phyloP scores from a whole-genome alignment of 2,888 invertebrate species.

The Spodoptera exigua region DNA sequence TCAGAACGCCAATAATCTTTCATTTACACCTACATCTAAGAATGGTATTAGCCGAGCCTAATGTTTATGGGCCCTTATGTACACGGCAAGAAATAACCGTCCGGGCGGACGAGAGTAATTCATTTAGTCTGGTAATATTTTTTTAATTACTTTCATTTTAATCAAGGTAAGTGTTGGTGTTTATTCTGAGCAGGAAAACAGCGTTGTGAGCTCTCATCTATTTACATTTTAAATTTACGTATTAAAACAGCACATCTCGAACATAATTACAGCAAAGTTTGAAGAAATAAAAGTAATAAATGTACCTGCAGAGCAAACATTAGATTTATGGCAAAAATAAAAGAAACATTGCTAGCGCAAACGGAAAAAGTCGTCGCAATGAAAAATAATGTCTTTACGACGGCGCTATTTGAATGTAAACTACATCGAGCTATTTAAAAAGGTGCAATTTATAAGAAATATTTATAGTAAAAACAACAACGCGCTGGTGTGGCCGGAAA shows the following conservation, averaged over 20 bases:
- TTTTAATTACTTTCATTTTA: constrained; percentile 52
- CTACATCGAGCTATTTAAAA: constrained; percentile 52
- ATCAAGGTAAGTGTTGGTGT: constrained; percentile 45
- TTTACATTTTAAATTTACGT: constrained; percentile 21
- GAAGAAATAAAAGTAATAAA: constrained; percentile 20
- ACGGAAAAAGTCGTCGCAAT: constrained; percentile 55
- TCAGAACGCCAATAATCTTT: constrained; percentile 79
- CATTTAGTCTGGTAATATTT: constrained; percentile 40
- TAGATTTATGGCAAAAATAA: constrained; percentile 44
- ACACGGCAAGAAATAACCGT: constrained; percentile 29
- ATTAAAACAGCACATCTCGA: constrained; percentile 31
- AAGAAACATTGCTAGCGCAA: constrained; percentile 51
- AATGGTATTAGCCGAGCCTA: constrained; percentile 60
- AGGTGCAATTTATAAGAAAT: constrained; percentile 61
- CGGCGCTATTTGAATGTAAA: constrained; percentile 52
- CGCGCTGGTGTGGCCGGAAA: constrained; percentile 59
- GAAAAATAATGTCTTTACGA: constrained; percentile 50
- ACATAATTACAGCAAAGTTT: constrained; percentile 17
- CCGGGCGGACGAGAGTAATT: constrained; percentile 37
- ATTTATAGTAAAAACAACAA: constrained; percentile 60
- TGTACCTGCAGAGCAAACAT: constrained; percentile 34
- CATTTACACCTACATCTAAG: constrained; percentile 79
- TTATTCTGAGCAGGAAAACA: constrained; percentile 14
- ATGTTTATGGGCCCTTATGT: constrained; percentile 45
- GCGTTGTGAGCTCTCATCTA: constrained; percentile 1